Evolutionary conservation across 2,888 invertebrate genomes (phyloP), one percentile per base, ranked within the genome.

Genomic region (Pseudoips prasinana): DNA sequence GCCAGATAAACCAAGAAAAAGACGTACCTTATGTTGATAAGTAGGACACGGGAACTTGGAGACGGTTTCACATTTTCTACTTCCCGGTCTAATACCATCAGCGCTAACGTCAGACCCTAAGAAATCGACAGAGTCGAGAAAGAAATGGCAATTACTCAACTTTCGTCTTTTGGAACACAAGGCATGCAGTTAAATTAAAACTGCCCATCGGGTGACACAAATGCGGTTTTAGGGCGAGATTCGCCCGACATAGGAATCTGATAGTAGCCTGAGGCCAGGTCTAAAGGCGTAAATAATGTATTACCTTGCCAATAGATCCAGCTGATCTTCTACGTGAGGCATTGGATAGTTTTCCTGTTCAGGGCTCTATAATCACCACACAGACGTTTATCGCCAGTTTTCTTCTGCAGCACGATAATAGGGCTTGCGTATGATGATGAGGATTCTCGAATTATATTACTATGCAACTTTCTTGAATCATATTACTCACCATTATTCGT

Each of bases 141-240:
- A 39, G 8, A 42, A 39, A 22, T 32, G 9, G 19, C 46, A 46
- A 7, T 47, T 43, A 0, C 22, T 22, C 6, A 31, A 19, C 6
- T 43, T 47, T n/a, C n/a, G n/a, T n/a, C n/a, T n/a, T n/a, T n/a
- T n/a, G n/a, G n/a, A n/a, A n/a, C n/a, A n/a, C n/a, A n/a, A n/a
- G 32, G 32, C 32, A 32, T 32, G 2, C 32, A 1, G 5, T 20
- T 32, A 4, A 25, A 32, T 7, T 32, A 23, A 10, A 22, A 33
- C 2, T 31, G 22, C 11, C 6, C 22, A n/a, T 28, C 27, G 1
- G 27, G 27, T 0, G 27, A 20, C 5, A 28, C 27, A 9, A 28
- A 28, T 1, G 27, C 27, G 6, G 27, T 28, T 5, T 20, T 20
- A n/a, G n/a, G 4, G 1, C 27, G 10, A 8, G 10, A 20, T 4